Evolutionary conservation across 2,113 vertebrate species (phyloP), one percentile per base, ranked within the genome.

Genomic region (Antechinus flavipes): DNA sequence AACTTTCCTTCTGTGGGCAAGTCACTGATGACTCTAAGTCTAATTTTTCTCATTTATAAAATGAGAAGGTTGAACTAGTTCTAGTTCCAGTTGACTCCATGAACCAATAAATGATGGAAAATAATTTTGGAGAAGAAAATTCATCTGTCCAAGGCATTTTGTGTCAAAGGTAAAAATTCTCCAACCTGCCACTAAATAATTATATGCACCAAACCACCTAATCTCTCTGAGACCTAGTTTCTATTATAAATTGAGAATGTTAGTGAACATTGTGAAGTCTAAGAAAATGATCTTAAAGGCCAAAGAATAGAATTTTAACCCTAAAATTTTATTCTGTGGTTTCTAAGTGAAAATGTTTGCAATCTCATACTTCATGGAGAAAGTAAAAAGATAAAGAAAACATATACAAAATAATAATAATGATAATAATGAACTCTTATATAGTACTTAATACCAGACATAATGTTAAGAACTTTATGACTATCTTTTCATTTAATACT

Each of bases 331-430:
- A 25, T 49, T 84, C 0, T 54, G 46, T 76, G 50, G 3, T 91
- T 54, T 76, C 92, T 58, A 91, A 76, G 12, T 42, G 93, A 61
- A 53, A 91, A 89, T 56, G 7, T 89, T 93, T 93, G 52, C 89
- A 58, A 35, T 89, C 90, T 92, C 22, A 49, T 89, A 25, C 25
- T 89, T 55, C 14, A 91, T 16, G 46, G 53, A 91, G 93, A 24
- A 49, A 14, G 26, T 4, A 2, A 53, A 16, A 10, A 84, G 55
- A 68, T 49, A 19, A 68, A 54, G 6, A 84, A 19, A 89, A 54
- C 24, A 89, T 25, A 0, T 27, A 56, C 6, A 2, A n/a, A n/a
- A 76, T 76, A n/a, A n/a, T 76, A 76, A n/a, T 76, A n/a, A n/a
- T 76, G 30, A 76, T 76, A 76, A 19, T 76, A 68, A 12, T 10